A percentile compares a stretch with the other conserved stretches of the same genome.
These are phyloP conservation scores for Popillia japonica DNA, from an alignment of 1,140 invertebrate genomes.

Conservation along the genomic window DNA sequence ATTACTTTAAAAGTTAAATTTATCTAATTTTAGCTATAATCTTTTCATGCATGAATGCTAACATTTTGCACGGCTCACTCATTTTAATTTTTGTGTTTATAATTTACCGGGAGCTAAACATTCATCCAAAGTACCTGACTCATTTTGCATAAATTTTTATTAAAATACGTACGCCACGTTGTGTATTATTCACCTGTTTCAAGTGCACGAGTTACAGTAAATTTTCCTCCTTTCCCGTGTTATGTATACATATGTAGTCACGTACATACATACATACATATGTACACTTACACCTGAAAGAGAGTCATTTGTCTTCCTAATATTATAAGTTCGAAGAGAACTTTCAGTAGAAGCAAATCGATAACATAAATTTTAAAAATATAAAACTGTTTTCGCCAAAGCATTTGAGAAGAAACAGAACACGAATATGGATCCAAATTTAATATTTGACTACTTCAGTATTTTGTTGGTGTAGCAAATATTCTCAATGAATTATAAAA, in stretches of 20 bases:
- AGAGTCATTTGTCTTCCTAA: neutral
- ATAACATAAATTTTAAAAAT: conserved; percentile 3
- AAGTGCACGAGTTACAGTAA: neutral
- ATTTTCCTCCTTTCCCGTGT: neutral
- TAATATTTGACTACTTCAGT: too few relatives aligned
- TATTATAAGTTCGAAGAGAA: neutral
- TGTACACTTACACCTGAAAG: conserved; percentile 1
- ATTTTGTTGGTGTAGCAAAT: too few relatives aligned
- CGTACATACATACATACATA: conserved; percentile 18
- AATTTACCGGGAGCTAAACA: neutral
- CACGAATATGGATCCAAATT: too few relatives aligned
- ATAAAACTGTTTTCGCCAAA: neutral
- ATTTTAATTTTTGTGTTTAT: neutral
- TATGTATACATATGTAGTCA: conserved; percentile 19
- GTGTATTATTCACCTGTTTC: conserved; percentile 9
- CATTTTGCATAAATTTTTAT: neutral
- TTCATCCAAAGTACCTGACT: neutral
- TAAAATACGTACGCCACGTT: neutral
- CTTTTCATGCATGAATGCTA: neutral
- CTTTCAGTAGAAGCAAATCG: neutral
- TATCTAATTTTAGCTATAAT: too few relatives aligned
- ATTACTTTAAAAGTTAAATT: too few relatives aligned
- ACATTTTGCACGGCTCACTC: neutral
- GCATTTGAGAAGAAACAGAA: too few relatives aligned
- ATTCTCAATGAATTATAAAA: too few relatives aligned